These are phyloP conservation scores for Eilema depressum DNA, from an alignment of 2,888 invertebrate species.

Conservation along the genomic window DNA sequence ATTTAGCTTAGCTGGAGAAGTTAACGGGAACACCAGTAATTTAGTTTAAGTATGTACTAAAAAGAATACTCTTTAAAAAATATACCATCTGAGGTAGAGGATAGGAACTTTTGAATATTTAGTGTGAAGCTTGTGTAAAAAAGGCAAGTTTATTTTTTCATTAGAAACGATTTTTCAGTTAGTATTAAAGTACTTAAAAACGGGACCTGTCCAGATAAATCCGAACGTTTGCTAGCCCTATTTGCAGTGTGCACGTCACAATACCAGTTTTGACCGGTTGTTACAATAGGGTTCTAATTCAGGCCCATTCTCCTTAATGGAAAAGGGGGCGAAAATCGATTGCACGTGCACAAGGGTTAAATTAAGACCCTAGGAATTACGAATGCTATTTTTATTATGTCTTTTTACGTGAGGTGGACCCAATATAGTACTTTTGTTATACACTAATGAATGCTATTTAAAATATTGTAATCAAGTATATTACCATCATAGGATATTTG, in stretches of 20 bases:
- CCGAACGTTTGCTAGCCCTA: conserved; percentile 15
- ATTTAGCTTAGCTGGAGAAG: too few species aligned
- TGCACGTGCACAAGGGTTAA: conserved; percentile 40
- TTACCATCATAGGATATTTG: too few species aligned
- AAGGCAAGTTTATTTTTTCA: not conserved
- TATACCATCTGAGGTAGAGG: too few species aligned
- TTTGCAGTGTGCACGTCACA: conserved; percentile 11
- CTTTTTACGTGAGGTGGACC: not conserved
- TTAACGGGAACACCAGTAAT: too few species aligned
- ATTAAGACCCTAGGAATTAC: conserved; percentile 9
- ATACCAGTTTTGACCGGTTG: conserved; percentile 22
- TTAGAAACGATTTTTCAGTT: not conserved
- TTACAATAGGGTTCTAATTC: conserved; percentile 38
- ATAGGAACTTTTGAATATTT: not conserved
- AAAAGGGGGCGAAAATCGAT: conserved; percentile 60
- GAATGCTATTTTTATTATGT: not conserved
- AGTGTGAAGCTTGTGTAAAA: not conserved
- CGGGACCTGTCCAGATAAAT: not conserved
- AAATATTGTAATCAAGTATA: too few species aligned
- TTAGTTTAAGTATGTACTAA: too few species aligned
- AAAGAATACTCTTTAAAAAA: too few species aligned
- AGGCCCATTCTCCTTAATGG: conserved; percentile 39
- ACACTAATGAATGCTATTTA: too few species aligned
- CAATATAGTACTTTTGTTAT: too few species aligned
- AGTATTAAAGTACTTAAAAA: not conserved